Percentiles rank a stretch among this genome's conserved stretches.
These are phyloP conservation scores for Melieria omissa DNA, from an alignment of 2,888 invertebrate genomes.

Conservation along the genomic window DNA sequence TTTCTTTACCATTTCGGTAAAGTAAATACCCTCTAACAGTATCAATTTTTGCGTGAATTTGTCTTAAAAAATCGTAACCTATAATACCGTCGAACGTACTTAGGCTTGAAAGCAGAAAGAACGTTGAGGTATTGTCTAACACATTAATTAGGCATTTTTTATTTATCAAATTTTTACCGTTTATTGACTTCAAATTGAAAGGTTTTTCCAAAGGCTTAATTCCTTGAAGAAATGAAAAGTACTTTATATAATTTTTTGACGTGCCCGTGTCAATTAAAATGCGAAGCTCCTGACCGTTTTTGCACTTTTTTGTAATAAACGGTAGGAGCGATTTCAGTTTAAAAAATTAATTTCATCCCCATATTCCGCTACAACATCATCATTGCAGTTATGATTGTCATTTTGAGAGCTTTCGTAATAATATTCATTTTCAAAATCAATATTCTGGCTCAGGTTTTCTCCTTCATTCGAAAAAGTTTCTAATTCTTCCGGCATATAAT, in stretches of 20 bases:
- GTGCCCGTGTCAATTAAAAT: conserved; percentile 32
- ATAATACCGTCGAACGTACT: conserved; percentile 30
- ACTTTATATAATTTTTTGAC: conserved; percentile 33
- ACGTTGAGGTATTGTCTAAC: conserved; percentile 26
- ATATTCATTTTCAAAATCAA: conserved; percentile 2
- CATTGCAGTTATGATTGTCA: conserved; percentile 21
- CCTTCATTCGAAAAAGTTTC: conserved; percentile 13
- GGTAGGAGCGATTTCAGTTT: conserved; percentile 35
- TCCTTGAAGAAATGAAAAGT: conserved; percentile 12
- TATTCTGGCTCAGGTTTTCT: not conserved
- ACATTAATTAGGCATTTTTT: conserved; percentile 32
- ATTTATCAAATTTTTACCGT: conserved; percentile 31
- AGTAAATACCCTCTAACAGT: conserved; percentile 28
- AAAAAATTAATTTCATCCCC: conserved; percentile 26
- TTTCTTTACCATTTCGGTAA: conserved; percentile 24
- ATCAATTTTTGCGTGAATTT: conserved; percentile 37
- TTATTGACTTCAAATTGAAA: conserved; percentile 33
- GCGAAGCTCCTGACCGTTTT: conserved; percentile 28
- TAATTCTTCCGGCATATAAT: conserved; percentile 22
- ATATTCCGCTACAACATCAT: not conserved
- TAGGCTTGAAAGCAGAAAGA: conserved; percentile 29
- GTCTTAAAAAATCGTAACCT: conserved; percentile 32
- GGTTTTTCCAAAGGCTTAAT: conserved; percentile 10
- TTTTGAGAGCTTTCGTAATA: conserved; percentile 9
- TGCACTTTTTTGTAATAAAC: conserved; percentile 26